Evolutionary conservation across 1,140 invertebrate genomes (phyloP).

Genomic region (Cydia strobilella): DNA sequence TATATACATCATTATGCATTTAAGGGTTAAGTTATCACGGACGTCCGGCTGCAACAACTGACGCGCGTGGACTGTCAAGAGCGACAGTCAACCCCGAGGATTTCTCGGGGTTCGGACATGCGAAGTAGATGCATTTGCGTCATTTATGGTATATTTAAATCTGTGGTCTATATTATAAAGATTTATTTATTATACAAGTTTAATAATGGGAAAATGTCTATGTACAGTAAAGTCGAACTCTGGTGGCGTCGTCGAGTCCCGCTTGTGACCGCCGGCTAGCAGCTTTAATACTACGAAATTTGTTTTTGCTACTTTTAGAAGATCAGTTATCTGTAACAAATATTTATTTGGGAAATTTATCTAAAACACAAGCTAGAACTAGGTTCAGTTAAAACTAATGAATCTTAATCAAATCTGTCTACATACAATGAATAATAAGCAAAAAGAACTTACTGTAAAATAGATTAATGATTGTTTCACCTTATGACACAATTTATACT

Average conservation of each 20-base stretch:
- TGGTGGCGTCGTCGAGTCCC: conserved; percentile 89
- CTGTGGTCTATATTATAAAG: not conserved
- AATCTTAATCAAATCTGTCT: too few species aligned
- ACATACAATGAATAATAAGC: not conserved
- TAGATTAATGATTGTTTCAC: not conserved
- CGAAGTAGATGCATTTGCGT: too few species aligned
- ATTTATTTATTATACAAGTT: conserved; percentile 77
- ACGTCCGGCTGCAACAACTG: too few species aligned
- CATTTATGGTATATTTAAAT: too few species aligned
- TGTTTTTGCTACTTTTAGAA: conserved; percentile 94
- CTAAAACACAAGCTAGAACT: too few species aligned
- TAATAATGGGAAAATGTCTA: conserved; percentile 95
- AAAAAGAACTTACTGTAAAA: not conserved
- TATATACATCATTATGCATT: too few species aligned
- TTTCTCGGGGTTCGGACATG: too few species aligned
- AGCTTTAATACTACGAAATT: conserved; percentile 97
- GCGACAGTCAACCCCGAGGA: too few species aligned
- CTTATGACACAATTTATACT: not conserved
- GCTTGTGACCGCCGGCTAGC: conserved; percentile 93
- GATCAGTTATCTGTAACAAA: conserved; percentile 86
- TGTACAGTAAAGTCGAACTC: conserved; percentile 95
- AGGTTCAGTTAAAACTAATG: too few species aligned
- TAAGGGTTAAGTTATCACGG: too few species aligned
- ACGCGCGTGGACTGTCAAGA: too few species aligned
- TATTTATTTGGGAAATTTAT: too few species aligned